phyloP scores from a whole-genome alignment of 2,888 invertebrate genomes.

The Apamea crenata region DNA sequence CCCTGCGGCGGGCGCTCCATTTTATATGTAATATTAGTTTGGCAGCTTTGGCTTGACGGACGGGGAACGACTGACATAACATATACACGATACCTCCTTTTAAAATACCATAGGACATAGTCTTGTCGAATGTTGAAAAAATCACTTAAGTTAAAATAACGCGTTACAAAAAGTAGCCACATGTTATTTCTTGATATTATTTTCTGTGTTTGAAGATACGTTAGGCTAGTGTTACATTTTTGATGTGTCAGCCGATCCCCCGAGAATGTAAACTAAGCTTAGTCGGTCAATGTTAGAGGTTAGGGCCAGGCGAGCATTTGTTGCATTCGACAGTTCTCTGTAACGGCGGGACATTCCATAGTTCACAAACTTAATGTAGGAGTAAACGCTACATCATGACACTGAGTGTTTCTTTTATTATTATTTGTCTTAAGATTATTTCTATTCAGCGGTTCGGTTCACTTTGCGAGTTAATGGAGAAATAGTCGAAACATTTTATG shows the following conservation, averaged over 20 bases:
- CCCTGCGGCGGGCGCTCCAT: constrained; percentile 51
- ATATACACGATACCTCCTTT: background rate
- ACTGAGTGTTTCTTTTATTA: constrained; percentile 77
- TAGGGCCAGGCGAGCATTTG: constrained; percentile 83
- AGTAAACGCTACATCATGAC: constrained; percentile 79
- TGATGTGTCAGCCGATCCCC: constrained; percentile 54
- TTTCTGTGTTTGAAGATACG: background rate
- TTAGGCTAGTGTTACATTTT: constrained; percentile 3
- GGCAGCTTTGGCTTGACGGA: constrained; percentile 73
- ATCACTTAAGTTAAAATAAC: background rate
- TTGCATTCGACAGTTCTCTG: constrained; percentile 61
- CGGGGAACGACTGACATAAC: constrained; percentile 32
- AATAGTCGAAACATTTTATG: constrained; percentile 42
- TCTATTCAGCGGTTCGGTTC: constrained; percentile 54
- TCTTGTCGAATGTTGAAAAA: background rate
- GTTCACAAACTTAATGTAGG: constrained; percentile 77
- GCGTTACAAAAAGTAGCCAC: constrained; percentile 15
- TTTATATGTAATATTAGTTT: constrained; percentile 67
- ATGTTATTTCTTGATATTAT: constrained; percentile 11
- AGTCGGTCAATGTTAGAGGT: constrained; percentile 79
- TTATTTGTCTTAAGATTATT: constrained; percentile 70
- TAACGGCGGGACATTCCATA: constrained; percentile 83
- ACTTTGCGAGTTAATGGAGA: constrained; percentile 61
- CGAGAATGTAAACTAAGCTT: constrained; percentile 70
- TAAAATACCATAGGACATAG: background rate